Conservation (phyloP, 64 coral and sea anemone genomes). For the Trachythela sp. region DNA sequence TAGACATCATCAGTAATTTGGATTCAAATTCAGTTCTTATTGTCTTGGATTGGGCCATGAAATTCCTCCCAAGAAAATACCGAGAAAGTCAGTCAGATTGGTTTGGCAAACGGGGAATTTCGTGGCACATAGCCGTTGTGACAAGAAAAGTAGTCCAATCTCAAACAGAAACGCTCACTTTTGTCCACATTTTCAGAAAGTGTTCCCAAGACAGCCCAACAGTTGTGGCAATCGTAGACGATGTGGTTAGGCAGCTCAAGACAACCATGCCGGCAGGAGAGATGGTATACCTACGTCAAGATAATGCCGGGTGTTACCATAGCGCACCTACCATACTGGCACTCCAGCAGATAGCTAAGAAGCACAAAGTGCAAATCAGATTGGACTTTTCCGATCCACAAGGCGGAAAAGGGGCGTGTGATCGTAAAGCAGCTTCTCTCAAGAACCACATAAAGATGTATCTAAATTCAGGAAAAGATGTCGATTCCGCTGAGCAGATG, state of each 20-base stretch:
- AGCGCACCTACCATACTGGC: neutral
- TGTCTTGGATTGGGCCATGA: too few species aligned
- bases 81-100: neutral
- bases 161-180: neutral
- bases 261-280: neutral
- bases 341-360: conserved; percentile 9
- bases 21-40: too few species aligned
- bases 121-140: neutral
- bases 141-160: neutral
- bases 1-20: too few species aligned
- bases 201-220: neutral
- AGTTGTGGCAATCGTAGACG: neutral
- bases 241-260: neutral
- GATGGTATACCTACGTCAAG: neutral
- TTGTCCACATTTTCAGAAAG: neutral
- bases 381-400: conserved; percentile 25
- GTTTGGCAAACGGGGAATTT: neutral
- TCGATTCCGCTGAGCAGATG: conserved; percentile 17
- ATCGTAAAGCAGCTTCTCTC: conserved; percentile 25
- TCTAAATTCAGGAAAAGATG: conserved; percentile 4
- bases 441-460: conserved; percentile 7
- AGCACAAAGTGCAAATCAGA: conserved; percentile 17
- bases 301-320: neutral
- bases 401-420: conserved; percentile 28
- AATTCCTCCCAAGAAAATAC: neutral